Base-by-base conservation (phyloP, 2,113 vertebrate species). In the Aspiorhynchus laticeps region DNA sequence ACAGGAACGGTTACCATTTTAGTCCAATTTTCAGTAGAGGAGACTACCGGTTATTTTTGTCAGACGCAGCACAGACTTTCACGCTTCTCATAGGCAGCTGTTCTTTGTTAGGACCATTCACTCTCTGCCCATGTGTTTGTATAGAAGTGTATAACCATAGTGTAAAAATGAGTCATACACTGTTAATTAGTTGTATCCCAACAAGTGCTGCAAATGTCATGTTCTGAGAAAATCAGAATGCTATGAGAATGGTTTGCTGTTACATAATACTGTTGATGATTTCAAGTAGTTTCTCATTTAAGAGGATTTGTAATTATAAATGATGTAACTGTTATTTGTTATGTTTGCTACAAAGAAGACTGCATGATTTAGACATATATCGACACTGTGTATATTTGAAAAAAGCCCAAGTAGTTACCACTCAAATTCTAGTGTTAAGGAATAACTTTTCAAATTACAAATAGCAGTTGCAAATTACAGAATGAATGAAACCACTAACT, bases 131-230 rank as follows among this genome's bases (percentile, higher is more conserved):
- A 24, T 48, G 53, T 71, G 12, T 56, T 77, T 74, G 51, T 48
- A 33, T 51, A 31, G 33, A 65, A 65, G 43, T 38, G 63, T 51
- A 26, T 41, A 73, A 46, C 33, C 71, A 59, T 80, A 38, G 33
- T 86, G 80, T 51, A 36, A 80, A 87, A 84, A 80, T 88, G 38
- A 67, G 67, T 75, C 81, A 79, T 59, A 51, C 17, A 17, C 28
- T 81, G 36, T 65, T 83, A 86, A 88, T 88, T 53, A 75, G 24
- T 61, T 65, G 17, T 73, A 12, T 61, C 31, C 74, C 78, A 85
- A 48, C 79, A 48, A 56, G 31, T 28, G 69, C 65, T 17, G 19
- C 31, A 17, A 69, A 78, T 69, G 48, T 17, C 51, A 65, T 71
- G 74, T 81, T 41, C 43, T 43, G 59, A 61, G 21, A 61, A 80